Evolutionary conservation across 2,888 invertebrate genomes (phyloP).

Genomic region (Ellobium chinense): DNA sequence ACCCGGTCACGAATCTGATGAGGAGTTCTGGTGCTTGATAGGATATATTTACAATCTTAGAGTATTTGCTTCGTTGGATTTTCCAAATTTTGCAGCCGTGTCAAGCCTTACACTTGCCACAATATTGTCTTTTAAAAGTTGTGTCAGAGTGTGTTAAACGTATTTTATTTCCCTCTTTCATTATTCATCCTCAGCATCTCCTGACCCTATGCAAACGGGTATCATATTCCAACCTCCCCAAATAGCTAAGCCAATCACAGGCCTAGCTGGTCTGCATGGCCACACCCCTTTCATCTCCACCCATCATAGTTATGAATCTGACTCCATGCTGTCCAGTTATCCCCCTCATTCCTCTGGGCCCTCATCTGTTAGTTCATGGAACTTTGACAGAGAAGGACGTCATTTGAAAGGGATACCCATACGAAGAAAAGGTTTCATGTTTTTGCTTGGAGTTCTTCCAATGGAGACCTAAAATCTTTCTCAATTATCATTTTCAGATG

Average conservation of each 20-base stretch:
- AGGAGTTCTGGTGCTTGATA: too few species aligned
- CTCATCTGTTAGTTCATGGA: not conserved
- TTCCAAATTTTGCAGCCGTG: too few species aligned
- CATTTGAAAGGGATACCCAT: not conserved
- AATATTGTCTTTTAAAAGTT: too few species aligned
- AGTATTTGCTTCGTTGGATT: too few species aligned
- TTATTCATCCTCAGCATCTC: not conserved
- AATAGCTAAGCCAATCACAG: not conserved
- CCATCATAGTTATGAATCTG: not conserved
- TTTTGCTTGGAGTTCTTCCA: too few species aligned
- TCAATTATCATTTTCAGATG: too few species aligned
- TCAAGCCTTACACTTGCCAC: too few species aligned
- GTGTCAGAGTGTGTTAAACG: too few species aligned
- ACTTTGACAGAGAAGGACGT: constrained; percentile 7
- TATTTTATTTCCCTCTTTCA: too few species aligned
- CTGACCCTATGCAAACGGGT: not conserved
- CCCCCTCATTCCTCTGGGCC: not conserved
- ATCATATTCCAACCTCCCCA: not conserved
- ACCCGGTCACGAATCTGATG: too few species aligned
- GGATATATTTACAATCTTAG: too few species aligned
- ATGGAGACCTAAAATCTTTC: too few species aligned
- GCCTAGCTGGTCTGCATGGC: not conserved
- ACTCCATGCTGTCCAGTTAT: not conserved
- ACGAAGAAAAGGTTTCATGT: not conserved
- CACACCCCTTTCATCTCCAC: constrained; percentile 7